Conservation (phyloP, 2,797 vertebrate species). For the Crocidura indochinensis region DNA sequence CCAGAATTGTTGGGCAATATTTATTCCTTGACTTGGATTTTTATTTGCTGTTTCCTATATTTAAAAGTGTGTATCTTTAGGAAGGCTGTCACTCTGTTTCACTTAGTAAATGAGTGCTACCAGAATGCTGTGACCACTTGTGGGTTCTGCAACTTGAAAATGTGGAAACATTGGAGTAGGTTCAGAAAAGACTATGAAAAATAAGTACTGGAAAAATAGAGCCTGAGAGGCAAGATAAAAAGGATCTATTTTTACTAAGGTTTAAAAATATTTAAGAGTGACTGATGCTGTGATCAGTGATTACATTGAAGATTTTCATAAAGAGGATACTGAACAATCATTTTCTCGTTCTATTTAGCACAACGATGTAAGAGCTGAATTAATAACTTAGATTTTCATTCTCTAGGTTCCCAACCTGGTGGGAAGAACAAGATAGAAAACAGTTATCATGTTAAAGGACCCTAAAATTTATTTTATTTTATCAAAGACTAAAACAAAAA, state of each 20-base stretch:
- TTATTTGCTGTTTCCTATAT: constrained; percentile 40
- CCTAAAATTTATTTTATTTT: constrained; percentile 46
- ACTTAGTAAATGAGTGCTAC: constrained; percentile 40
- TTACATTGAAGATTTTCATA: constrained; percentile 13
- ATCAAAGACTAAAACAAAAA: constrained; percentile 27
- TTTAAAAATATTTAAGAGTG: constrained; percentile 66
- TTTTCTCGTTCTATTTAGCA: constrained; percentile 15
- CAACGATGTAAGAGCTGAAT: neutral
- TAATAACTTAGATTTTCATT: neutral
- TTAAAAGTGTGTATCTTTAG: constrained; percentile 42
- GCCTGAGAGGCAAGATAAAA: constrained; percentile 62
- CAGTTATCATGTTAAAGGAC: neutral
- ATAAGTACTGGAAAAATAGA: constrained; percentile 68
- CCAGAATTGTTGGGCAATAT: constrained; percentile 18
- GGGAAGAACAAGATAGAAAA: neutral
- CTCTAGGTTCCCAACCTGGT: neutral
- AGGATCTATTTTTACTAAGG: constrained; percentile 56
- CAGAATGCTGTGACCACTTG: constrained; percentile 54
- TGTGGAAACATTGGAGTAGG: constrained; percentile 73
- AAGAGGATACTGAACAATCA: neutral
- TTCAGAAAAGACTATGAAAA: constrained; percentile 79
- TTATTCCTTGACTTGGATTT: constrained; percentile 57
- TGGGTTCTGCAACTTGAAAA: constrained; percentile 72
- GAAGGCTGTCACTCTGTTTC: constrained; percentile 41
- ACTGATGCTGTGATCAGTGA: constrained; percentile 2